Conservation (phyloP, 2,797 vertebrate genomes). For the Miichthys miiuy region DNA sequence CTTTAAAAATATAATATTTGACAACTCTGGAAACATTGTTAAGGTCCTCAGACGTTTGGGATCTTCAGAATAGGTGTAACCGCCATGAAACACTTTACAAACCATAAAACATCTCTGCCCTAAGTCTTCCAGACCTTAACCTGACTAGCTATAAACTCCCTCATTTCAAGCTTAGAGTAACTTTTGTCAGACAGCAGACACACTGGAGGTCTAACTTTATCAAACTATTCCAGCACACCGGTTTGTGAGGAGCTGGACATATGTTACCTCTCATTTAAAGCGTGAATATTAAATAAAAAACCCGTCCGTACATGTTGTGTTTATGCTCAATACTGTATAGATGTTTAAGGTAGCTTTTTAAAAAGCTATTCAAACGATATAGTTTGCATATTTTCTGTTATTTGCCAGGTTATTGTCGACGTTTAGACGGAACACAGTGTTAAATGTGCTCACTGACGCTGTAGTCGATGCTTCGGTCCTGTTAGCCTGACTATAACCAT, state of each 20-base stretch:
- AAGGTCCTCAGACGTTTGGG: neutral
- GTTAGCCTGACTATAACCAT: neutral
- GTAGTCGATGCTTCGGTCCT: neutral
- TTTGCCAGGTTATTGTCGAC: neutral
- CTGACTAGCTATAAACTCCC: no score
- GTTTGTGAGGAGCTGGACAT: neutral
- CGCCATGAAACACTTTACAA: neutral
- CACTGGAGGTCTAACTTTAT: neutral
- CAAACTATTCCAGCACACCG: neutral
- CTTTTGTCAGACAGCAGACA: neutral
- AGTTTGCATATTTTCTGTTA: neutral
- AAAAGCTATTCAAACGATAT: neutral
- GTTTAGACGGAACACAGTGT: neutral
- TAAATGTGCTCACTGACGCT: neutral
- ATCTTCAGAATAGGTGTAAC: neutral
- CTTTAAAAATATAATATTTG: neutral
- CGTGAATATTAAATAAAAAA: neutral
- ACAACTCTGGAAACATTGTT: neutral
- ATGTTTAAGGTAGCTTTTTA: neutral
- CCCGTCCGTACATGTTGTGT: neutral
- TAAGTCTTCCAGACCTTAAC: no score
- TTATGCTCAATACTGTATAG: neutral
- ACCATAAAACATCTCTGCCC: neutral
- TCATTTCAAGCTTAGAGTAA: neutral
- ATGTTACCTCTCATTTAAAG: neutral